phyloP scores from a whole-genome alignment of 2,797 vertebrate genomes.

The Macropodus opercularis region DNA sequence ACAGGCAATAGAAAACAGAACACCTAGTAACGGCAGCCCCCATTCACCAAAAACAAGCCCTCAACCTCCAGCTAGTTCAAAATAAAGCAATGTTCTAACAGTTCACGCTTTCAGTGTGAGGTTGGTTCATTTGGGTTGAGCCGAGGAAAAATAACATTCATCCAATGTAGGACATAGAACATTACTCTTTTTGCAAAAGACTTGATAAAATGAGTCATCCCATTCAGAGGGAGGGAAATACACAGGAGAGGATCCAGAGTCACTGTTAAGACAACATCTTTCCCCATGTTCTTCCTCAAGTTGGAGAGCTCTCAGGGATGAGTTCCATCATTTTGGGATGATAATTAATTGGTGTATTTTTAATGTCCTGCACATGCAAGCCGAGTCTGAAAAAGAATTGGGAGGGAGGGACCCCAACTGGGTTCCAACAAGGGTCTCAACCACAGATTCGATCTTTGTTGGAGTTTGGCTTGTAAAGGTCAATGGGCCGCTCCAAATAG shows the following conservation, averaged over 20 bases:
- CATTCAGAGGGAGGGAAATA: constrained; percentile 31
- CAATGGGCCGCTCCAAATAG: constrained; percentile 27
- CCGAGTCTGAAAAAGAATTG: constrained; percentile 28
- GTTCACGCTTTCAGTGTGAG: constrained; percentile 52
- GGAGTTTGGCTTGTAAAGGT: constrained; percentile 40
- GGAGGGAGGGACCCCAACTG: constrained; percentile 1
- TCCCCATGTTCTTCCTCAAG: constrained; percentile 8
- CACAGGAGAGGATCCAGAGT: constrained; percentile 53
- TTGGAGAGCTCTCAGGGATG: constrained; percentile 22
- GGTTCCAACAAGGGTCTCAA: constrained; percentile 22
- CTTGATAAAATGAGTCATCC: constrained; percentile 54
- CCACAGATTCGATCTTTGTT: constrained; percentile 8
- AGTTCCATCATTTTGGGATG: constrained; percentile 27
- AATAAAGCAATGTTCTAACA: constrained; percentile 55
- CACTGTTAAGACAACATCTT: constrained; percentile 34
- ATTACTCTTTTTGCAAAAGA: constrained; percentile 62
- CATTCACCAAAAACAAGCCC: constrained; percentile 54
- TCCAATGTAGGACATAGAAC: constrained; percentile 51
- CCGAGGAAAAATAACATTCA: constrained; percentile 58
- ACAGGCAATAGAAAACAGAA: constrained; percentile 47
- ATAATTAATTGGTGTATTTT: constrained; percentile 1
- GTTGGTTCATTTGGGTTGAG: constrained; percentile 60
- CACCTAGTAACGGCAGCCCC: constrained; percentile 40
- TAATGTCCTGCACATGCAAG: neutral
- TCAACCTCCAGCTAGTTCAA: constrained; percentile 47